Conservation (phyloP, 2,113 vertebrate genomes). For the Chionodraco myersi region DNA sequence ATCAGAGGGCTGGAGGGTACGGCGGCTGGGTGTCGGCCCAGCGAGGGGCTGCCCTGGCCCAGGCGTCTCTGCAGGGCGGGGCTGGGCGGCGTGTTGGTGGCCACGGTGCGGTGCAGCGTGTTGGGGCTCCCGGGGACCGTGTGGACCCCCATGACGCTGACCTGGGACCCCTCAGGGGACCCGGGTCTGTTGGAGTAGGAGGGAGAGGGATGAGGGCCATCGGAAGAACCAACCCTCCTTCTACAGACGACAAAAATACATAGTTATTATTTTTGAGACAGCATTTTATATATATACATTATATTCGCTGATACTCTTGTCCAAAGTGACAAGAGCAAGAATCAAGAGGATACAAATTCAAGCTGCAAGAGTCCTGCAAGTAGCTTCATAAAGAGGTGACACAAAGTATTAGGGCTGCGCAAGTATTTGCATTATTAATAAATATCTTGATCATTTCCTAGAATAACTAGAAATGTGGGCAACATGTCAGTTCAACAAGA, state of each 20-base stretch:
- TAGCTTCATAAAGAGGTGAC: too few relatives aligned
- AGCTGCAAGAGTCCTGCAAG: too few relatives aligned
- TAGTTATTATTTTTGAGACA: not conserved
- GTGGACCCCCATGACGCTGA: constrained; percentile 84
- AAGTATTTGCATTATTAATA: too few relatives aligned
- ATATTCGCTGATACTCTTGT: too few relatives aligned
- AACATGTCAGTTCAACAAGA: too few relatives aligned
- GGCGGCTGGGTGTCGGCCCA: constrained; percentile 53
- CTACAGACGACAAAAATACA: constrained; percentile 55
- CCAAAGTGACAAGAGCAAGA: too few relatives aligned
- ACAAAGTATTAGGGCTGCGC: too few relatives aligned
- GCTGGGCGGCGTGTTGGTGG: constrained; percentile 94
- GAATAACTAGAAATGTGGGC: too few relatives aligned
- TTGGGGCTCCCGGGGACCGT: constrained; percentile 91
- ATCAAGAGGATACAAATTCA: too few relatives aligned
- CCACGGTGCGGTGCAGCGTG: constrained; percentile 94
- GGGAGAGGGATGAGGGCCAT: constrained; percentile 63
- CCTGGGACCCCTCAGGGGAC: constrained; percentile 84
- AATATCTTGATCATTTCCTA: too few relatives aligned
- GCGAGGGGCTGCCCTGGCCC: constrained; percentile 81
- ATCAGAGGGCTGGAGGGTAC: constrained; percentile 77
- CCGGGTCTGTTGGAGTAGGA: constrained; percentile 62
- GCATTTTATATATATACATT: not conserved
- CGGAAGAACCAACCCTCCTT: constrained; percentile 78
- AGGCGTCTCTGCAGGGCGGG: constrained; percentile 89